These are phyloP conservation scores for Labia minor DNA, from an alignment of 2,888 invertebrate species.

Conservation along the genomic window DNA sequence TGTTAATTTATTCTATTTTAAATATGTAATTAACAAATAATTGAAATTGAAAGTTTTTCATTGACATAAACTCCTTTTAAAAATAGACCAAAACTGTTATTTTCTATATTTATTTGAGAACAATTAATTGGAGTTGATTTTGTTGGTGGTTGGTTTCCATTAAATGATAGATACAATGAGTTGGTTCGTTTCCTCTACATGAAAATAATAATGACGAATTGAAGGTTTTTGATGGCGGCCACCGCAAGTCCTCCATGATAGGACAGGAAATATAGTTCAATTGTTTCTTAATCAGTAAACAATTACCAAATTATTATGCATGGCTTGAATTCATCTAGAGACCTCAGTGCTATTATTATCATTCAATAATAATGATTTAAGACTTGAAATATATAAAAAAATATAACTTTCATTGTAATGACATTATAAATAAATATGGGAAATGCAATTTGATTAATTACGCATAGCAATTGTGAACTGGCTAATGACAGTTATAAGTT, in stretches of 20 bases:
- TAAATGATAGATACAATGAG: too few species aligned
- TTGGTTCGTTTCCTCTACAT: too few species aligned
- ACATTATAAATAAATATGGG: background rate
- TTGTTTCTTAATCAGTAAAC: slow-evolving; percentile 7
- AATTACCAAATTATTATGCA: background rate
- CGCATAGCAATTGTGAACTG: background rate
- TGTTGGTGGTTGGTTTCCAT: too few species aligned
- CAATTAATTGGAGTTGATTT: too few species aligned
- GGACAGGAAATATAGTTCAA: background rate
- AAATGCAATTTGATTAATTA: slow-evolving; percentile 8
- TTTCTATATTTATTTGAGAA: too few species aligned
- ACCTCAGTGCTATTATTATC: background rate
- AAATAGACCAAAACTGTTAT: too few species aligned
- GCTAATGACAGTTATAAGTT: slow-evolving; percentile 3
- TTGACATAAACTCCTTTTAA: too few species aligned
- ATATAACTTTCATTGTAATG: slow-evolving; percentile 13
- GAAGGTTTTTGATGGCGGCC: background rate
- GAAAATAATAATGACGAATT: too few species aligned
- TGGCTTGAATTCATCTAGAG: background rate
- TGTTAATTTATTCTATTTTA: too few species aligned
- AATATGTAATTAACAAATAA: too few species aligned
- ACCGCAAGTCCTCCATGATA: slow-evolving; percentile 1
- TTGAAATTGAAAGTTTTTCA: too few species aligned
- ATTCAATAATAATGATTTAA: background rate
- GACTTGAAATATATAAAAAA: background rate